Evolutionary conservation across 2,888 invertebrate genomes (phyloP).

Genomic region (Cheilosia impressa): DNA sequence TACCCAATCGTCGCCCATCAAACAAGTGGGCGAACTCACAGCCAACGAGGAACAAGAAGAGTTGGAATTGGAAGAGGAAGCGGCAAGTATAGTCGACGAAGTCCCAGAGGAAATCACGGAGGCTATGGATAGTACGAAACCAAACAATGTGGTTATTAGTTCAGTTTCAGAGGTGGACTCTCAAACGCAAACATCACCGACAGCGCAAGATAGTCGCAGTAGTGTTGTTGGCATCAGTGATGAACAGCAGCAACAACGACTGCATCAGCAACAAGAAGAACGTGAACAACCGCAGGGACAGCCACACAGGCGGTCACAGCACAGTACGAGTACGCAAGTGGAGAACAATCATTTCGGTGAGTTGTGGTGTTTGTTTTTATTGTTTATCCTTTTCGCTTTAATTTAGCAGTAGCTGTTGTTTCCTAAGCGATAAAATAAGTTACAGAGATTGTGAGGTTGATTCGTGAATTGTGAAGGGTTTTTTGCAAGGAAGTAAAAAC

Average conservation of each 20-base stretch:
- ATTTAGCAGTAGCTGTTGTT: not conserved
- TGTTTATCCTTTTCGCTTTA: constrained; percentile 14
- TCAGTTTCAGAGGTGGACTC: constrained; percentile 78
- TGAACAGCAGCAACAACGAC: constrained; percentile 77
- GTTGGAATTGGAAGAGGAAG: constrained; percentile 44
- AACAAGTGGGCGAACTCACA: constrained; percentile 24
- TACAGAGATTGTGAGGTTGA: not conserved
- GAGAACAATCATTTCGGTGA: constrained; percentile 94
- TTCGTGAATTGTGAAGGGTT: too few species aligned
- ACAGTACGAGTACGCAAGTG: constrained; percentile 92
- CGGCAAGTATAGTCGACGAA: constrained; percentile 61
- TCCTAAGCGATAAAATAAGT: not conserved
- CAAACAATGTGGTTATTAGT: constrained; percentile 66
- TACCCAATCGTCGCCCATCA: constrained; percentile 61
- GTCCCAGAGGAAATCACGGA: constrained; percentile 45
- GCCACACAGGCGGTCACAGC: constrained; percentile 87
- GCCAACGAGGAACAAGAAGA: constrained; percentile 42
- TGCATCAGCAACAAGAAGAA: constrained; percentile 72
- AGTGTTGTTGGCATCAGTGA: constrained; percentile 40
- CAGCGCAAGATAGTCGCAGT: constrained; percentile 70
- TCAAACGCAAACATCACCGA: constrained; percentile 80
- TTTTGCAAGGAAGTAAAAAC: too few species aligned
- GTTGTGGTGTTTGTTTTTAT: constrained; percentile 76
- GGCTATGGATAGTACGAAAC: constrained; percentile 70
- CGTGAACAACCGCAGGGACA: constrained; percentile 71